Percentiles rank a stretch among this genome's conserved stretches.
These are phyloP conservation scores for Drosophila athabasca DNA, from an alignment of 1,140 invertebrate species.

Conservation along the genomic window DNA sequence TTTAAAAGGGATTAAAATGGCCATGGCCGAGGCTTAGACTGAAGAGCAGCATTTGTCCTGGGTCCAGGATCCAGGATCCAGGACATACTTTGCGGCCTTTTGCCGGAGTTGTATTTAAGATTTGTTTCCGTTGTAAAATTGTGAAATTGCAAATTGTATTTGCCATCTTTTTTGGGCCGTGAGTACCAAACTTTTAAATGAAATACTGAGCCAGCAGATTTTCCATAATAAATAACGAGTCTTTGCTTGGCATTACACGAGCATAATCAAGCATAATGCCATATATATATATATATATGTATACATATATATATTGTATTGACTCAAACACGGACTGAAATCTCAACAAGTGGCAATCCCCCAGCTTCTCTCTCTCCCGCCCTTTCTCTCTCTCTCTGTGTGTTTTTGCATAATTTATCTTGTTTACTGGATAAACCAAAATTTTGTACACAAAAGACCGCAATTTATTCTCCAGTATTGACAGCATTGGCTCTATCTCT, in stretches of 20 bases:
- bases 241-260: constrained; percentile 35
- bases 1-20: constrained; percentile 80
- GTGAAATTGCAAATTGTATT: constrained; percentile 60
- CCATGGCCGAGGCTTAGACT: constrained; percentile 33
- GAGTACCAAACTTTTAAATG: constrained; percentile 66
- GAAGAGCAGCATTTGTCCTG: constrained; percentile 4
- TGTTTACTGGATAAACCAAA: constrained; percentile 63
- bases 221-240: constrained; percentile 76
- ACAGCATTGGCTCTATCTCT: neutral
- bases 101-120: constrained; percentile 46
- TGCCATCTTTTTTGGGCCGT: constrained; percentile 14
- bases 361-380: neutral
- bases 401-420: constrained; percentile 77
- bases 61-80: constrained; percentile 2
- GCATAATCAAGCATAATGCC: constrained; percentile 71
- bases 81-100: constrained; percentile 15
- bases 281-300: constrained; percentile 13
- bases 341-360: constrained; percentile 61
- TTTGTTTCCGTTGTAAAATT: constrained; percentile 49
- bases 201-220: constrained; percentile 75
- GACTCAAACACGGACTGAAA: constrained; percentile 31
- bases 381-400: constrained; percentile 2
- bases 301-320: constrained; percentile 26
- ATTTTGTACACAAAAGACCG: constrained; percentile 52
- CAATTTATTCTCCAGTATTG: constrained; percentile 49